phyloP scores from a whole-genome alignment of 2,113 vertebrate genomes.

The Gorilla gorilla region DNA sequence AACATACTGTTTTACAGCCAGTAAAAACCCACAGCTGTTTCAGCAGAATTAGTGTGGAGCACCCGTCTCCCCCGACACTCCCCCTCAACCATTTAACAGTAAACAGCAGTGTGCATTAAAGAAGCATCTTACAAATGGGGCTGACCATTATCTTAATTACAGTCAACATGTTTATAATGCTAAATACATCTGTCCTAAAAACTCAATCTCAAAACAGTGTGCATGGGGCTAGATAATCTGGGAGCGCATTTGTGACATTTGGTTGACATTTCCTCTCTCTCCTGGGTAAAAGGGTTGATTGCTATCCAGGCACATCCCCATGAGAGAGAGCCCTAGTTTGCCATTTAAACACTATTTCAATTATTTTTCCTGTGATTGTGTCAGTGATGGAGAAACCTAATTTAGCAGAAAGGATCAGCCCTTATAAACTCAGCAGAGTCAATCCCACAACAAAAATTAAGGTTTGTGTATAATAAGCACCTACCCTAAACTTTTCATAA shows the following conservation, averaged over 20 bases:
- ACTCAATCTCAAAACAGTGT: neutral
- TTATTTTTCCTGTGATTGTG: neutral
- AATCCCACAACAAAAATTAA: neutral
- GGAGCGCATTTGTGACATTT: neutral
- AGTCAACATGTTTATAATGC: constrained; percentile 34
- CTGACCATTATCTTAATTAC: constrained; percentile 39
- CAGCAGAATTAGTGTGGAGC: neutral
- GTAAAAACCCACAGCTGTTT: constrained; percentile 50
- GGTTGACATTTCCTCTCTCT: constrained; percentile 19
- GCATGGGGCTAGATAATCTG: neutral
- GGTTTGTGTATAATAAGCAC: neutral
- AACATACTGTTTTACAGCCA: neutral
- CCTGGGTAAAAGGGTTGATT: neutral
- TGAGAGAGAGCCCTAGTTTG: neutral
- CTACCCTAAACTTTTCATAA: neutral
- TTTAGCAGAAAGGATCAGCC: neutral
- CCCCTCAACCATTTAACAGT: neutral
- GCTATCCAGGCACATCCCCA: neutral
- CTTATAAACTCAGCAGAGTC: neutral
- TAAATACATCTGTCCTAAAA: neutral
- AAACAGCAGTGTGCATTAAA: neutral
- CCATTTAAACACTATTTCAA: neutral
- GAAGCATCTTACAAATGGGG: neutral
- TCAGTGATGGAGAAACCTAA: neutral
- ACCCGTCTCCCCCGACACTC: accelerated